These are phyloP conservation scores for Iselma pallidipennis DNA, from an alignment of 2,888 invertebrate genomes.

Conservation along the genomic window DNA sequence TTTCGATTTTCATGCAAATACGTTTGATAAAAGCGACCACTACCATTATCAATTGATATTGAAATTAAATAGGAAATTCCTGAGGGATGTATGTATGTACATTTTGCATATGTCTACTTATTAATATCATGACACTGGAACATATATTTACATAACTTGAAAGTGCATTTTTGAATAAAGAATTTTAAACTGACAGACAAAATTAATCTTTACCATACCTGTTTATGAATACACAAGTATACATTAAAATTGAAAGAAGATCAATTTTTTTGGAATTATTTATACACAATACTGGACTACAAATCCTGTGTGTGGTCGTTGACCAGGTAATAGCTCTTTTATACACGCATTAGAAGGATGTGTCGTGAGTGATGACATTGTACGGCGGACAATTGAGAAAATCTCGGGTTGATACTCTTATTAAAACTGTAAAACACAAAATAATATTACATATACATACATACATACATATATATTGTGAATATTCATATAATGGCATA, in stretches of 20 bases:
- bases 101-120: constrained; percentile 2
- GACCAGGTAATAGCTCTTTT: constrained; percentile 26
- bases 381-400: constrained; percentile 19
- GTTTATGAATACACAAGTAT: not conserved
- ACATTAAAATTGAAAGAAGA: not conserved
- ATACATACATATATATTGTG: constrained; percentile 6
- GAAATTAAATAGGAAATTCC: not conserved
- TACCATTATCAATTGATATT: not conserved
- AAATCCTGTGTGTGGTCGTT: constrained; percentile 32
- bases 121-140: not conserved
- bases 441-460: no score
- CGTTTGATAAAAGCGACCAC: not conserved
- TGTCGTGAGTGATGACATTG: constrained; percentile 12
- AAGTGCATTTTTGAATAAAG: constrained; percentile 1
- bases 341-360: constrained; percentile 20
- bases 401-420: constrained; percentile 27
- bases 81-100: not conserved
- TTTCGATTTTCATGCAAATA: constrained; percentile 6
- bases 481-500: constrained; percentile 31
- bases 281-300: no score
- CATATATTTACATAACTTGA: not conserved
- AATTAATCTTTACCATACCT: constrained; percentile 11
- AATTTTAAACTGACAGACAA: not conserved
- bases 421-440: constrained; percentile 31
- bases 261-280: no score